Evolutionary conservation across 2,113 vertebrate genomes (phyloP), one percentile per base, ranked within the genome.

Genomic region (Phoenicopterus ruber): DNA sequence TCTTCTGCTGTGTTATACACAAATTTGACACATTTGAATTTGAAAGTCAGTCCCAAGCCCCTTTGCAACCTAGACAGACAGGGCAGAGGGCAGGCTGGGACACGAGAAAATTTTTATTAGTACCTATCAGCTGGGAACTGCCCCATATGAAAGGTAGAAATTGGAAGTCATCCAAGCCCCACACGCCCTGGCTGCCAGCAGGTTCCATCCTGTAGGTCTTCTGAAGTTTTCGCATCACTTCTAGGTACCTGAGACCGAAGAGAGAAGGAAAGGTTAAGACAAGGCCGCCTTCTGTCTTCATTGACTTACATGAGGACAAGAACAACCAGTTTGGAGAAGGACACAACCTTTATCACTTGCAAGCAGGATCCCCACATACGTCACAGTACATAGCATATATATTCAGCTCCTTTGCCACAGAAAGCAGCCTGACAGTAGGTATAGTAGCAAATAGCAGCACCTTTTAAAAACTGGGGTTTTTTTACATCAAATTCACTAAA

Each of bases 91-190:
- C 82, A 94, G 80, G 62, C n/a, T 13, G 4, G 92, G 55, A 88
- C 92, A 88, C 0, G 29, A 76, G 42, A n/a, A 44, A 11, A 5
- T 4, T 66, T 79, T 20, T 40, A 17, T 86, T 49, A 84, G 92
- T 98, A 99, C 98, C 99, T 98, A 99, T 96, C 71, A 99, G 98
- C 96, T 99, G 99, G 10, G 99, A 98, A 84, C 99, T 99, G 92
- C 99, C 99, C 99, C 99, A 99, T 92, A 99, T 99, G 97, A 99
- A 99, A 90, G 99, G 99, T 29, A 99, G 98, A 69, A 99, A 99
- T 57, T 99, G 99, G 97, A 99, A 99, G 97, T 99, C 99, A 12
- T 99, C 99, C 88, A 99, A 98, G 82, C 99, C 99, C 99, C 99
- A 99, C 82, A 99, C 99, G 0, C 99, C 99, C 96, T 99, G 99